Evolutionary conservation across 2,888 invertebrate genomes (phyloP).

Genomic region (Bembecia ichneumoniformis): DNA sequence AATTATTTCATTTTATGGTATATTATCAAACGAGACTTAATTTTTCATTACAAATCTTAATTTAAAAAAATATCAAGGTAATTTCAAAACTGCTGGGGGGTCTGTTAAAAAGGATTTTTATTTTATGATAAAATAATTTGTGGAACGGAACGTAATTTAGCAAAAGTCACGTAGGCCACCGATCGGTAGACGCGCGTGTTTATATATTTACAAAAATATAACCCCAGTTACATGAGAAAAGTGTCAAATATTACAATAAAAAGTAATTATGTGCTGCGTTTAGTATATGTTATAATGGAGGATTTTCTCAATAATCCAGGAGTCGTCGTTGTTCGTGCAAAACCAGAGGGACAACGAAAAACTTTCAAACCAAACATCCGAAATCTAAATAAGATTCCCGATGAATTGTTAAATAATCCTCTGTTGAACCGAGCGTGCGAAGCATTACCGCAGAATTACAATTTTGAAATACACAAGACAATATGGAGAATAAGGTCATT

Average conservation of each 20-base stretch:
- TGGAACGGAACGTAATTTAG: conserved; percentile 27
- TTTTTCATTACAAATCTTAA: too few species aligned
- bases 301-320: conserved; percentile 42
- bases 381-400: conserved; percentile 83
- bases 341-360: conserved; percentile 79
- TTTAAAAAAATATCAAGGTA: too few species aligned
- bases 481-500: conserved; percentile 93
- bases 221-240: conserved; percentile 16
- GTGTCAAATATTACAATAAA: not conserved
- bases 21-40: too few species aligned
- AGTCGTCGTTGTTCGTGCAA: conserved; percentile 81
- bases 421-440: conserved; percentile 80
- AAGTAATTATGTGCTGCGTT: conserved; percentile 3
- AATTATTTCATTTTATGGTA: too few species aligned
- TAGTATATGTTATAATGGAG: conserved; percentile 33
- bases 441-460: conserved; percentile 92
- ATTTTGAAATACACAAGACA: conserved; percentile 98
- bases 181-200: conserved; percentile 37
- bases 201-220: conserved; percentile 35
- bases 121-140: not conserved
- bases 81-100: too few species aligned
- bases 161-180: conserved; percentile 66
- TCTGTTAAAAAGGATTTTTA: not conserved
- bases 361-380: conserved; percentile 82
- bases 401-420: conserved; percentile 82